Base-by-base conservation (phyloP, 2,113 vertebrate genomes). In the Bos taurus region DNA sequence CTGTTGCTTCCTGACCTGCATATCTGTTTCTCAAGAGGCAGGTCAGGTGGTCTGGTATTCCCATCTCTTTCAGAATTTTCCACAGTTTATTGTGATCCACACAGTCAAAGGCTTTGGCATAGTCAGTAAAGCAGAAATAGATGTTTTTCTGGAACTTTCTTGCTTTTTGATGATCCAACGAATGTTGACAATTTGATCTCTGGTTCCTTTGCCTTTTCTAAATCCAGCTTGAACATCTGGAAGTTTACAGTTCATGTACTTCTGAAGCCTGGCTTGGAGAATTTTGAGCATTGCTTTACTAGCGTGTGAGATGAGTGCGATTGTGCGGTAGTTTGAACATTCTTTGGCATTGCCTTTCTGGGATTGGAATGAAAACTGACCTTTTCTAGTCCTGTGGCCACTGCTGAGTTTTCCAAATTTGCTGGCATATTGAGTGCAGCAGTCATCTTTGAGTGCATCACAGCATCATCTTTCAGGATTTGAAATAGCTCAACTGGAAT, bases 101-200 rank as follows among this genome's bases (percentile, higher is more conserved):
- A 36, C 64, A 36, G 17, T 67, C 33, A 67, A 67, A 36, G 64
- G 17, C 64, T 67, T 67, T 67, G 33, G 17, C 64, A 36, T 67
- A 36, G 33, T 67, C 33, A 67, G 0, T 67, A 36, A 67, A 67
- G 64, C 64, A 67, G 33, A 67, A 36, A 9, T 67, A 67, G 16
- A 36, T 36, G 33, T 36, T 67, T 67, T n/a, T 67, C 64, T 36
- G 33, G 64, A 67, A 67, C 33, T 36, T 33, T 67, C 16, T 36
- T 67, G 17, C 33, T 36, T 67, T 36, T 67, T 2, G 0, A 21
- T 67, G 33, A 67, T 21, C 64, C 8, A 67, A 1, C 1, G 0
- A 0, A 21, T 67, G 33, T 67, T 67, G 64, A 8, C 16, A 67
- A 11, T 67, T 67, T 67, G 4, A 67, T 67, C 8, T 67, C 64